These are phyloP conservation scores for Sebastes melanostomus DNA, from an alignment of 2,797 vertebrate species.

Conservation along the genomic window DNA sequence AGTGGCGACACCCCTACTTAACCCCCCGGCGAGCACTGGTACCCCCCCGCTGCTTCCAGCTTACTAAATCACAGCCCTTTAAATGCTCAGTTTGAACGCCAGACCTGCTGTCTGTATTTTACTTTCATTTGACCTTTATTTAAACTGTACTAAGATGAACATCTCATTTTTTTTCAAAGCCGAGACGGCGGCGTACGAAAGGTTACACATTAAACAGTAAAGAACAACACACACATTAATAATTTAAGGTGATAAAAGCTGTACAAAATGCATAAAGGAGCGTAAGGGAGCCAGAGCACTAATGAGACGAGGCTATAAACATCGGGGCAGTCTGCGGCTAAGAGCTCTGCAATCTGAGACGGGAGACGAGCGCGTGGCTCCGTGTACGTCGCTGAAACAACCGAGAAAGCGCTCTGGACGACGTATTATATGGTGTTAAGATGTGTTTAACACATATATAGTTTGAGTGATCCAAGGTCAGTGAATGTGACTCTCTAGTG, in stretches of 20 bases:
- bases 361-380: neutral
- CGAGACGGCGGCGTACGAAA: conserved; percentile 1
- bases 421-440: neutral
- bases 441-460: neutral
- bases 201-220: conserved; percentile 40
- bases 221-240: conserved; percentile 48
- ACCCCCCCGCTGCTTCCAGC: conserved; percentile 30
- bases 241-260: conserved; percentile 44
- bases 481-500: neutral
- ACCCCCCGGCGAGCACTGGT: conserved; percentile 37
- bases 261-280: conserved; percentile 45
- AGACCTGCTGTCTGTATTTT: conserved; percentile 26
- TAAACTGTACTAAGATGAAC: conserved; percentile 8
- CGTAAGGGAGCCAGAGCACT: conserved; percentile 24
- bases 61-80: conserved; percentile 39
- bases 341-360: conserved; percentile 44
- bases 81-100: conserved; percentile 38
- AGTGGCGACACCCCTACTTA: conserved; percentile 39
- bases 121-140: conserved; percentile 43
- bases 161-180: neutral
- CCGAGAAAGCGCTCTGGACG: neutral
- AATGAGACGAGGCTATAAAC: conserved; percentile 51
- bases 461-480: neutral
- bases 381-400: neutral
- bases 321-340: conserved; percentile 25